Evolutionary conservation across 2,113 vertebrate species (phyloP).

Genomic region (Propithecus coquereli): DNA sequence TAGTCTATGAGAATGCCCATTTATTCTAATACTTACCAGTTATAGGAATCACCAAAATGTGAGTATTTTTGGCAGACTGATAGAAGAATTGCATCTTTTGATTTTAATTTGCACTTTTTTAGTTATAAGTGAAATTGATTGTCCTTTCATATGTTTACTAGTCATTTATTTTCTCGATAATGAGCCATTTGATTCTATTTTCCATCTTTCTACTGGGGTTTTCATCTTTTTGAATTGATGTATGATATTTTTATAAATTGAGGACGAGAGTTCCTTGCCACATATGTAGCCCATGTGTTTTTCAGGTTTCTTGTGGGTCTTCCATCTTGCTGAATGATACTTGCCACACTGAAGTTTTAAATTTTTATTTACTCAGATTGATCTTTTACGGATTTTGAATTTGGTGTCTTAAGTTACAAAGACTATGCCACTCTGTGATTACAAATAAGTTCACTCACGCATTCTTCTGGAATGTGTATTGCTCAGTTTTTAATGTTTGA

Average conservation of each 20-base stretch:
- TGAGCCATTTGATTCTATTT: not conserved
- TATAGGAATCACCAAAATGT: not conserved
- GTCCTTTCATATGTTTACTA: not conserved
- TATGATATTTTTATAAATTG: not conserved
- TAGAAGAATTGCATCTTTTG: not conserved
- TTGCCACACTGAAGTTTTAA: not conserved
- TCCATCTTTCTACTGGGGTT: not conserved
- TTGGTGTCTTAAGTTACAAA: not conserved
- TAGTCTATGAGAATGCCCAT: not conserved
- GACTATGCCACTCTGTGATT: not conserved
- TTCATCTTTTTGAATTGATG: not conserved
- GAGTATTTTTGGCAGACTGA: not conserved
- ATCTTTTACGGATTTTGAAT: not conserved
- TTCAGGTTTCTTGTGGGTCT: not conserved
- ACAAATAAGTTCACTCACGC: not conserved
- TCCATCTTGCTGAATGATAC: not conserved
- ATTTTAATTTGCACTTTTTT: not conserved
- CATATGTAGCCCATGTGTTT: not conserved
- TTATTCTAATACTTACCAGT: not conserved
- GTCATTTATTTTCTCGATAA: not conserved
- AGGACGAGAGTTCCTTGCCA: not conserved
- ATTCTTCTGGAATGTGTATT: conserved; percentile 20
- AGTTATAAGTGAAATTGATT: conserved; percentile 9
- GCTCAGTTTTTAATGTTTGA: not conserved
- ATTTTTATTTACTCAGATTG: not conserved